Conservation (phyloP, 2,888 invertebrate species). For the Chaetogeoica ovagalla region DNA sequence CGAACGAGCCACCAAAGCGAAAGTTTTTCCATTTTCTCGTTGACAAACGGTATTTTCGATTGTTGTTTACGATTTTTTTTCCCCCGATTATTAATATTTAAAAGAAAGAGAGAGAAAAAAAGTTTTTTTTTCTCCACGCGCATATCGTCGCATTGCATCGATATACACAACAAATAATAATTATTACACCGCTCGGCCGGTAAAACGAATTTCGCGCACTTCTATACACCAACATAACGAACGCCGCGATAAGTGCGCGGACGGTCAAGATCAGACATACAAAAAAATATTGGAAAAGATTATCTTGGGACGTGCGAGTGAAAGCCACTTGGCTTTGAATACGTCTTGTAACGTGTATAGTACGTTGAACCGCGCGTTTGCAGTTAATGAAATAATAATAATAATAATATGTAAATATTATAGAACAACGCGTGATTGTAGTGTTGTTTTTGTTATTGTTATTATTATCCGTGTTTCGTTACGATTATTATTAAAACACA, state of each 20-base stretch:
- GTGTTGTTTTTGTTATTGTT: neutral
- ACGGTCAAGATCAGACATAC: neutral
- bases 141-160: too few relatives aligned
- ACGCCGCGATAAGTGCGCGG: too few relatives aligned
- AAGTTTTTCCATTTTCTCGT: constrained; percentile 49
- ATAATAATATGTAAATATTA: constrained; percentile 9
- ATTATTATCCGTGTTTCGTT: neutral
- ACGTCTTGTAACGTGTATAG: neutral
- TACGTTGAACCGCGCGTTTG: constrained; percentile 22
- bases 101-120: too few relatives aligned
- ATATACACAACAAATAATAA: too few relatives aligned
- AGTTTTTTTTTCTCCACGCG: too few relatives aligned
- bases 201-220: too few relatives aligned
- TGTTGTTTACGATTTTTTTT: neutral
- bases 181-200: too few relatives aligned
- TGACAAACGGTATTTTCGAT: constrained; percentile 15
- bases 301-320: neutral
- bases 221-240: too few relatives aligned
- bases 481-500: constrained; percentile 4
- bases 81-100: neutral
- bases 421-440: neutral
- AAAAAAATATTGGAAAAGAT: neutral
- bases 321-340: constrained; percentile 13
- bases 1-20: constrained; percentile 33
- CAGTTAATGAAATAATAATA: constrained; percentile 10